Base-by-base conservation (phyloP, 53 echinoderm and acorn worm species). In the Apostichopus leukothele region DNA sequence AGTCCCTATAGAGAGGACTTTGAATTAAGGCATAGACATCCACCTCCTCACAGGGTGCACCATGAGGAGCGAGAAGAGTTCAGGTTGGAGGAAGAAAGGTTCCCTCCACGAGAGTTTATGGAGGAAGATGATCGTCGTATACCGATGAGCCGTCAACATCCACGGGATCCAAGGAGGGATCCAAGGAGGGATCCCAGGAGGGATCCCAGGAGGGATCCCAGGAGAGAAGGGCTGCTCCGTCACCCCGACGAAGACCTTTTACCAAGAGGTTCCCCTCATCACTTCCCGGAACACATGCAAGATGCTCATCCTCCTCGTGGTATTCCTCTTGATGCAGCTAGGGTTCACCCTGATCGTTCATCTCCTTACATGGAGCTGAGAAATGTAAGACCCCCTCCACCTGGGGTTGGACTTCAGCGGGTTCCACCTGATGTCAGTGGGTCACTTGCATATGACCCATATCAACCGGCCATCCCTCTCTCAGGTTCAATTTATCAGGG, bases 161-260 rank as follows among this genome's bases (percentile, higher is more conserved):
- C 85, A 75, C 54, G 60, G 76, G 86, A 54, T 83, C 77, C 88
- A 57, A 88, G 88, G 53, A 74, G 67, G 7, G 87, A 87, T 55
- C 87, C 87, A 4, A 39, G 39, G 39, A 87, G 87, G 52, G 51
- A 21, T 50, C 83, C 20, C 19, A 26, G 83, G 52, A 12, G 85
- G 67, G 66, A 76, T 76, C 76, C 76, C 12, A 51, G 52, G 76
- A 76, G 63, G 6, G 63, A 23, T 76, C 76, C 63, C 7, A 71
- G 71, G 71, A 19, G 80, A 59, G 80, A 80, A 55, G 20, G 19
- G 3, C 2, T 80, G n/a, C 10, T 53, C 18, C 61, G 39, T 85
- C 85, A 7, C 16, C 76, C 76, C 5, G 76, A 27, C 7, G 76
- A 76, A 76, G 76, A 76, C 39, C 76, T 76, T 76, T 6, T 76